A percentile compares a stretch with the other conserved stretches of the same genome.
Conservation (phyloP, 2,888 invertebrate species). For the Heliconius cydno region DNA sequence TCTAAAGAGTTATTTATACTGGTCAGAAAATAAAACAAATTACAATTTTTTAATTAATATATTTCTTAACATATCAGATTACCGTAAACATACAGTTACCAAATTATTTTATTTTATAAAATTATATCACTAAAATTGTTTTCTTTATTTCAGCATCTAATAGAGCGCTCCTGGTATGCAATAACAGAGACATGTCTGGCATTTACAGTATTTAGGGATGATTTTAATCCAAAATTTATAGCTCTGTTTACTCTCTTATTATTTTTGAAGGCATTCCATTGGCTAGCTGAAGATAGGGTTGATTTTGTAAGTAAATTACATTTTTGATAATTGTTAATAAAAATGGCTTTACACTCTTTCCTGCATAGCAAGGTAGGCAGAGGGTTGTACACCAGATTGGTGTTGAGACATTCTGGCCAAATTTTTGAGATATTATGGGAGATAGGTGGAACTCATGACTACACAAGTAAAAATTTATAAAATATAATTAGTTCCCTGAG, state of each 20-base stretch:
- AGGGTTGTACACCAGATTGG: not conserved
- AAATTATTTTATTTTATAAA: not conserved
- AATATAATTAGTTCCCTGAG: not conserved
- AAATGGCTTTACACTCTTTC: too few relatives aligned
- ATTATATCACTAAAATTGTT: not conserved
- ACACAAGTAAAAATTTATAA: not conserved
- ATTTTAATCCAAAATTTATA: constrained; percentile 99
- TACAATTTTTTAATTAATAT: not conserved
- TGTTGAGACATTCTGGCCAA: not conserved
- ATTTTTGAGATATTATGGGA: not conserved
- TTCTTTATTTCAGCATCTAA: constrained; percentile 90
- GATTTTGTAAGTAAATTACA: constrained; percentile 93
- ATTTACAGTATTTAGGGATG: constrained; percentile 99
- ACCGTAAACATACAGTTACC: too few relatives aligned
- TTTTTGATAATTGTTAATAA: not conserved
- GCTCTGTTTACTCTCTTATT: constrained; percentile 97
- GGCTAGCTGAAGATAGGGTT: constrained; percentile 99
- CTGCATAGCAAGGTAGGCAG: not conserved
- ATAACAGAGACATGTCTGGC: constrained; percentile 99
- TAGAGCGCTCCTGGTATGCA: constrained; percentile 99
- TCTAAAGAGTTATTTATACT: not conserved
- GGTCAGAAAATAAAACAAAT: not conserved
- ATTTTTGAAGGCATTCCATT: constrained; percentile 99
- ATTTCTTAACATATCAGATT: not conserved
- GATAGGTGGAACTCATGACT: not conserved